Conservation (phyloP, 2,888 invertebrate genomes). For the Stenodera caucasica region DNA sequence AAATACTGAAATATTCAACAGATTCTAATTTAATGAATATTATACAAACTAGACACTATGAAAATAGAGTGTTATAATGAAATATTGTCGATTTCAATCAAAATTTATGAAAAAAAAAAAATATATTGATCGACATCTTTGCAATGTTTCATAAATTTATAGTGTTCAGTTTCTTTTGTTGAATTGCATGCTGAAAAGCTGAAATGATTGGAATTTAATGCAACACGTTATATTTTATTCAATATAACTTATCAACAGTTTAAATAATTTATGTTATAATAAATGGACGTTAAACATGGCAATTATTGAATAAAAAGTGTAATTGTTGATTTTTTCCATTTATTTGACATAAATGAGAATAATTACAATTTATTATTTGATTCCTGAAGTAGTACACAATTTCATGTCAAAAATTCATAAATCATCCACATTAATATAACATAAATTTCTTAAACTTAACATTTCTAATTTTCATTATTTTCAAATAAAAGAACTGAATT, state of each 20-base stretch:
- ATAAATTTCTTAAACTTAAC: too few relatives aligned
- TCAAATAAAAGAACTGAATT: too few relatives aligned
- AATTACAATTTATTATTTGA: constrained; percentile 18
- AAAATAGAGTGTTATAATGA: constrained; percentile 17
- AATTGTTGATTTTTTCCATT: constrained; percentile 24
- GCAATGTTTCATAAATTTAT: too few relatives aligned
- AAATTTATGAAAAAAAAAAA: too few relatives aligned
- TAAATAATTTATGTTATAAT: constrained; percentile 30
- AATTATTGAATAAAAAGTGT: constrained; percentile 26
- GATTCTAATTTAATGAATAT: too few relatives aligned
- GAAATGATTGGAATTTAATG: constrained; percentile 32
- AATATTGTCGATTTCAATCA: too few relatives aligned
- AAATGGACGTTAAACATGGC: constrained; percentile 30
- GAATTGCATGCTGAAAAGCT: constrained; percentile 36
- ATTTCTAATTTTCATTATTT: too few relatives aligned
- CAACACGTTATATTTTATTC: constrained; percentile 30
- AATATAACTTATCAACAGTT: constrained; percentile 23
- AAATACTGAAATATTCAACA: background rate
- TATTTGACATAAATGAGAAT: constrained; percentile 12
- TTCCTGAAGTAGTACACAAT: too few relatives aligned
- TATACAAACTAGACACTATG: background rate
- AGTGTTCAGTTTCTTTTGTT: too few relatives aligned
- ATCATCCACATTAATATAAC: too few relatives aligned
- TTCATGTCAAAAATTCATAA: too few relatives aligned
- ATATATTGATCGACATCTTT: too few relatives aligned